Conservation (phyloP, 2,797 vertebrate genomes). For the Lutra lutra region DNA sequence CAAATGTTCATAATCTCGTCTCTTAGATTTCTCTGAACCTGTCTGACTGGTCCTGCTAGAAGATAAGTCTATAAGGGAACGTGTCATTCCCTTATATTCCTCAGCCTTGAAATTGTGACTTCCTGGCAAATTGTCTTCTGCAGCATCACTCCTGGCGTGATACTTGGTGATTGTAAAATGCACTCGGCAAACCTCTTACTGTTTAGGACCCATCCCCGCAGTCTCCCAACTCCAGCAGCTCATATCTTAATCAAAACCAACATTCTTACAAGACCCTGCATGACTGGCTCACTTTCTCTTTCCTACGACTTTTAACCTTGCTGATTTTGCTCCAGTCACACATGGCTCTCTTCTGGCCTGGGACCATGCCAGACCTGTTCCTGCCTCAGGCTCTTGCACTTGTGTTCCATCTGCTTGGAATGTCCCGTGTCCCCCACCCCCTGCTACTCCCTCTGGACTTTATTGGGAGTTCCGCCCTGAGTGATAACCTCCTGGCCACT, state of each 20-base stretch:
- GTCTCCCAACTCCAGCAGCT: neutral
- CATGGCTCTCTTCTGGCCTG: neutral
- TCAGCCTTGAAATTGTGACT: no score
- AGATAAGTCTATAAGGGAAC: neutral
- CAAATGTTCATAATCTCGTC: neutral
- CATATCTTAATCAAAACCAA: neutral
- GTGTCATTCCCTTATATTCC: neutral
- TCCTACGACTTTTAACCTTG: fast-evolving
- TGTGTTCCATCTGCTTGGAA: neutral
- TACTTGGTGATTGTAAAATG: no score
- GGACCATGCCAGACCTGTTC: neutral
- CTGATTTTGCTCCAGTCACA: no score
- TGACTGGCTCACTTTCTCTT: neutral
- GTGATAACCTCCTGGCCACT: neutral
- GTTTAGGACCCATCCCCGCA: neutral
- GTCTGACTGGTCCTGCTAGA: neutral
- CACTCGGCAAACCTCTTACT: neutral
- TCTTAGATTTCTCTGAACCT: neutral
- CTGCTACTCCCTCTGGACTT: neutral
- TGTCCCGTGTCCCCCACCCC: neutral
- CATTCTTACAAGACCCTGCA: neutral
- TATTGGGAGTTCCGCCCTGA: neutral
- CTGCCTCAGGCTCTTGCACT: neutral
- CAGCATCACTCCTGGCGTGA: no score
- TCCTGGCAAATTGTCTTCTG: no score